Conservation (phyloP, 2,113 vertebrate species). For the Beaufortia kweichowensis region DNA sequence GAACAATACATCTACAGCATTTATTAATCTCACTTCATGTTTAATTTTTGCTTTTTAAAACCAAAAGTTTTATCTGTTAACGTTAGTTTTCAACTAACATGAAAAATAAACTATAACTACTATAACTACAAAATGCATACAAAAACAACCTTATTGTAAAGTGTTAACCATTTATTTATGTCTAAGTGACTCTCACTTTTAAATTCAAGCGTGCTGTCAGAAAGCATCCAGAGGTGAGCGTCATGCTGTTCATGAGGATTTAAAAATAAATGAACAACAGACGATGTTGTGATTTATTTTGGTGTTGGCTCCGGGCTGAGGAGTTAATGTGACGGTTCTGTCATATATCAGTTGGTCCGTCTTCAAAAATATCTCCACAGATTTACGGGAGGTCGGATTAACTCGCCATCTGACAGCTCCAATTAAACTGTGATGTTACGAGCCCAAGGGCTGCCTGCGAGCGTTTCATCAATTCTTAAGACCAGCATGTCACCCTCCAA, state of each 20-base stretch:
- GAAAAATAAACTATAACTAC: no score
- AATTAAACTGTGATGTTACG: slow-evolving; percentile 24
- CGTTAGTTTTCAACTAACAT: no score
- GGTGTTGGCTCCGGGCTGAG: slow-evolving; percentile 12
- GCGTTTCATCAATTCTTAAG: slow-evolving; percentile 38
- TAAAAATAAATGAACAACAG: slow-evolving; percentile 33
- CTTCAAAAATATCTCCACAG: slow-evolving; percentile 41
- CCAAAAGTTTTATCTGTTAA: no score
- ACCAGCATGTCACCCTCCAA: slow-evolving; percentile 10
- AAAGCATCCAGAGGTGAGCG: neutral
- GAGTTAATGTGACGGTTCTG: slow-evolving; percentile 41
- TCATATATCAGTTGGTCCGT: slow-evolving; percentile 30
- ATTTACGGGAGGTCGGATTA: slow-evolving; percentile 46
- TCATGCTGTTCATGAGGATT: neutral
- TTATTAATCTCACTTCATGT: no score
- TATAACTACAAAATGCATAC: no score
- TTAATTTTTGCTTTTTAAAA: no score
- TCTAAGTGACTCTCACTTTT: neutral
- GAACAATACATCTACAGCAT: no score
- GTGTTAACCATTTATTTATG: no score
- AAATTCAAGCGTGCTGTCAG: neutral
- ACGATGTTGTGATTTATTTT: slow-evolving; percentile 30
- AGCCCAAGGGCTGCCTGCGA: slow-evolving; percentile 40
- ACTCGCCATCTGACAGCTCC: slow-evolving; percentile 19
- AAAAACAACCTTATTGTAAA: no score